Percentiles rank a stretch among this genome's conserved stretches.
Conservation (phyloP, 2,888 invertebrate species). For the Agrilus biguttatus region DNA sequence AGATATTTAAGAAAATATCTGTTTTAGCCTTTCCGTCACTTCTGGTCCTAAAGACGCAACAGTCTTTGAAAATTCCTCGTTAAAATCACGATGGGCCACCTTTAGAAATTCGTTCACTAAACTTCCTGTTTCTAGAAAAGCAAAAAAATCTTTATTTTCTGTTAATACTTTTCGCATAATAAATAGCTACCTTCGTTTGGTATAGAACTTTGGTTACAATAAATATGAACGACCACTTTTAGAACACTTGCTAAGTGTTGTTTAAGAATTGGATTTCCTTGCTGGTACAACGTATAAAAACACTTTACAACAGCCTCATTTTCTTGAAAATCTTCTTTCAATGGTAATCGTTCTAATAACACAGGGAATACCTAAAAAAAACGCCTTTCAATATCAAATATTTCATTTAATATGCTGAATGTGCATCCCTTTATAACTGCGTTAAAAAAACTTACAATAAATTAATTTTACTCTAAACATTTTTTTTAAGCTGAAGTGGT, state of each 20-base stretch:
- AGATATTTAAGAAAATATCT: slow-evolving; percentile 12
- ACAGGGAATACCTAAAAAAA: slow-evolving; percentile 48
- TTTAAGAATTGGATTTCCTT: slow-evolving; percentile 40
- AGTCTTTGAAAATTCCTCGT: slow-evolving; percentile 37
- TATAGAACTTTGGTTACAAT: slow-evolving; percentile 39
- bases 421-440: too few relatives aligned
- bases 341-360: slow-evolving; percentile 52
- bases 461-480: too few relatives aligned
- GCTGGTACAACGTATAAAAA: slow-evolving; percentile 45
- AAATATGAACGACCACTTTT: slow-evolving; percentile 37
- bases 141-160: neutral
- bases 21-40: slow-evolving; percentile 22
- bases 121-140: slow-evolving; percentile 34
- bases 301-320: slow-evolving; percentile 54
- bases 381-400: slow-evolving; percentile 2
- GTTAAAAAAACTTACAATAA: neutral
- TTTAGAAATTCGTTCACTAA: slow-evolving; percentile 38
- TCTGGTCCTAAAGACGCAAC: slow-evolving; percentile 30
- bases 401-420: neutral
- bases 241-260: slow-evolving; percentile 39
- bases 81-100: slow-evolving; percentile 40
- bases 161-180: slow-evolving; percentile 13
- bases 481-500: too few relatives aligned
- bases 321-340: slow-evolving; percentile 61
- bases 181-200: slow-evolving; percentile 33